These are phyloP conservation scores for Tachysurus vachellii DNA, from an alignment of 2,113 vertebrate genomes.

Conservation along the genomic window DNA sequence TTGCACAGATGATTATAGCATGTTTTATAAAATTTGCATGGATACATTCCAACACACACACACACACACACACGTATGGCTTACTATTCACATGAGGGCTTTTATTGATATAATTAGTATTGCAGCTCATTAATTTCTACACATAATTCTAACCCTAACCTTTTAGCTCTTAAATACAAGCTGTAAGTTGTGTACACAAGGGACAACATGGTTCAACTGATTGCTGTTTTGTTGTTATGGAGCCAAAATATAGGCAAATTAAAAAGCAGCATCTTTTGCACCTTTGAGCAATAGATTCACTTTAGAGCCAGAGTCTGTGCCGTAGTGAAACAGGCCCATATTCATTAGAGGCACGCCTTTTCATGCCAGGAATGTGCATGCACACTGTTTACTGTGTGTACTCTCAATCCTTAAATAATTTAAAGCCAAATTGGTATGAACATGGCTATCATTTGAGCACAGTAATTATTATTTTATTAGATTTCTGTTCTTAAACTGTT, in stretches of 20 bases:
- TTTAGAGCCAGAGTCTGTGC: neutral
- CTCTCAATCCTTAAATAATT: neutral
- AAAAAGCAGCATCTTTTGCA: neutral
- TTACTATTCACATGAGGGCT: no score
- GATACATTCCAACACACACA: neutral
- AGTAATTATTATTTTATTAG: neutral
- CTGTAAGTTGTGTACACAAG: neutral
- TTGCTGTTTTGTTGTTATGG: neutral
- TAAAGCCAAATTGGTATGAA: neutral
- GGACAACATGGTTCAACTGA: neutral
- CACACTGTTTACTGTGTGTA: neutral
- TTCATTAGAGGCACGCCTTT: conserved; percentile 1
- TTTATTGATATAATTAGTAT: neutral
- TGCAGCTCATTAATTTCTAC: neutral
- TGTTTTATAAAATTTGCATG: neutral
- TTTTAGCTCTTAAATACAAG: neutral
- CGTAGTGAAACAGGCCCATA: neutral
- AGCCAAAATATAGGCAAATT: neutral
- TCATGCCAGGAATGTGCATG: conserved; percentile 8
- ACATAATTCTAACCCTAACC: neutral
- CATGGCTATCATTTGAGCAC: neutral
- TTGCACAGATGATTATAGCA: neutral
- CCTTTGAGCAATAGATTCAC: neutral
- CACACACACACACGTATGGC: neutral
- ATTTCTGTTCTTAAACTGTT: neutral